These are phyloP conservation scores for Varroa destructor DNA, from an alignment of 1,140 invertebrate species.

Conservation along the genomic window DNA sequence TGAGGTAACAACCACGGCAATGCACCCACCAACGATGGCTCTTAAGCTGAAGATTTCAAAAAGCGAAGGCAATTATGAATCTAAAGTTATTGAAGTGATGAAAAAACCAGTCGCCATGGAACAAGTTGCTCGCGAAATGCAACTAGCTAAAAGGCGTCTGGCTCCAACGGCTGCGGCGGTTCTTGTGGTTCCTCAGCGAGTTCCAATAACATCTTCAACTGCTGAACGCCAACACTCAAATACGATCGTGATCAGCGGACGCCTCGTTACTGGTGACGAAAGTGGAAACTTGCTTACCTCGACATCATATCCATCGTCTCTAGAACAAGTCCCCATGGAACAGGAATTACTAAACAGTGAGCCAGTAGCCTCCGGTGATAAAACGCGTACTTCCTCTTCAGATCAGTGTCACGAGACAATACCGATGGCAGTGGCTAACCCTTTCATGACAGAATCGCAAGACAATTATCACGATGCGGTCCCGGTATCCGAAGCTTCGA, in stretches of 20 bases:
- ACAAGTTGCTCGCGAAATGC: background rate
- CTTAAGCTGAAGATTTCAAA: background rate
- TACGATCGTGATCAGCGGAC: constrained; percentile 10
- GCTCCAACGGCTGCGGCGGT: constrained; percentile 10
- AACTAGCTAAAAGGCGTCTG: background rate
- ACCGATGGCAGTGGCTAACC: too few relatives aligned
- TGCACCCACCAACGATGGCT: background rate
- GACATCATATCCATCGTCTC: background rate
- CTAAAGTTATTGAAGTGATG: too few relatives aligned
- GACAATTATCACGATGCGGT: too few relatives aligned
- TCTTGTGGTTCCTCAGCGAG: background rate
- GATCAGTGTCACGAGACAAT: too few relatives aligned
- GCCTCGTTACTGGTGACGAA: background rate
- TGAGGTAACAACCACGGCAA: background rate
- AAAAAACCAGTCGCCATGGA: too few relatives aligned
- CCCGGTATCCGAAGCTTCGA: too few relatives aligned
- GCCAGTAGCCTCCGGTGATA: too few relatives aligned
- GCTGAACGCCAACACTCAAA: constrained; percentile 4
- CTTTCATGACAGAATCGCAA: too few relatives aligned
- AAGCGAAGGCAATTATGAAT: background rate
- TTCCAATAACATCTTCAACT: background rate
- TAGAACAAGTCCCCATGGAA: too few relatives aligned
- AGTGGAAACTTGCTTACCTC: constrained; percentile 11
- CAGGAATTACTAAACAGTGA: too few relatives aligned
- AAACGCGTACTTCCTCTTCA: too few relatives aligned